These are phyloP conservation scores for Pycnomerus fuliginosus DNA, from an alignment of 2,888 invertebrate species.

Conservation along the genomic window DNA sequence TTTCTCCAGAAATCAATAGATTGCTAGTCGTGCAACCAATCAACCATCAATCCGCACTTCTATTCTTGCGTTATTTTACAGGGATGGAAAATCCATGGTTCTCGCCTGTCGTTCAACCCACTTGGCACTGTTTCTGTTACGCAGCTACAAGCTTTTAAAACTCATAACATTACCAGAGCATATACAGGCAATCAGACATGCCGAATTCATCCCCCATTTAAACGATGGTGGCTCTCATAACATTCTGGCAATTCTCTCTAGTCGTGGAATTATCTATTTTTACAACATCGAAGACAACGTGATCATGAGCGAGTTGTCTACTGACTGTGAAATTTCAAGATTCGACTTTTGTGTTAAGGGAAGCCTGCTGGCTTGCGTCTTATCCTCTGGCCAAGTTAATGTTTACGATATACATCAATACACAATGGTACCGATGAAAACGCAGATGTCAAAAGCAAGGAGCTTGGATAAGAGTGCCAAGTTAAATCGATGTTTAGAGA, in stretches of 20 bases:
- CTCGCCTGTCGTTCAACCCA: conserved; percentile 59
- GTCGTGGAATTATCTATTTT: conserved; percentile 55
- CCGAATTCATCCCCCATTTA: conserved; percentile 61
- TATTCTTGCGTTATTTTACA: conserved; percentile 23
- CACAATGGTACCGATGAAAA: conserved; percentile 35
- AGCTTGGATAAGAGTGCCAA: conserved; percentile 25
- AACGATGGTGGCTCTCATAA: conserved; percentile 67
- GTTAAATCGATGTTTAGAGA: conserved; percentile 24
- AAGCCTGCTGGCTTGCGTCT: conserved; percentile 60
- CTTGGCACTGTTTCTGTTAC: conserved; percentile 61
- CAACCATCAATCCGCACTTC: too few species aligned
- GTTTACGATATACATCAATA: conserved; percentile 54
- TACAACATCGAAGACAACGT: conserved; percentile 57
- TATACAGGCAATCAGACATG: conserved; percentile 56
- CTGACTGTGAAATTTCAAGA: conserved; percentile 55
- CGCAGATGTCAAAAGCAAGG: too few species aligned
- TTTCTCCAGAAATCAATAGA: too few species aligned
- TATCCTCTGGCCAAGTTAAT: conserved; percentile 60
- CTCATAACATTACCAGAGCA: conserved; percentile 58
- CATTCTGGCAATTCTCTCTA: conserved; percentile 60
- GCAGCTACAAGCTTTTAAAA: conserved; percentile 62
- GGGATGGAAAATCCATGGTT: conserved; percentile 66
- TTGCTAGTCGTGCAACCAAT: too few species aligned
- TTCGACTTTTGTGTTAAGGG: conserved; percentile 59
- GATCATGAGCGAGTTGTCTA: conserved; percentile 54